Conservation (phyloP, 2,113 vertebrate species). For the Anseranas semipalmata region DNA sequence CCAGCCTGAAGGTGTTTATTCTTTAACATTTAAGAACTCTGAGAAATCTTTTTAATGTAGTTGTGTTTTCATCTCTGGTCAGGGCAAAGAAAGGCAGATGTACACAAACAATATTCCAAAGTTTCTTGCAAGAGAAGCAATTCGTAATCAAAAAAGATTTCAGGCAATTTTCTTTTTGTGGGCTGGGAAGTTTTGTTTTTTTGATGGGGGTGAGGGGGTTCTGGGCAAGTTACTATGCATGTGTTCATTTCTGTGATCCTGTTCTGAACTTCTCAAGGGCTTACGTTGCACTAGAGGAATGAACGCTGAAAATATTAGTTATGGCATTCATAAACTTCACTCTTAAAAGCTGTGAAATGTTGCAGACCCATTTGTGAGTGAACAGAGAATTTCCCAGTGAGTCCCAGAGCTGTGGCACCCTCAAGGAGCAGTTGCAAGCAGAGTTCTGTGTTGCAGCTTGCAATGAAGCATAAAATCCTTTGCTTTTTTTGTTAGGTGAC, state of each 20-base stretch:
- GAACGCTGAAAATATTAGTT: slow-evolving; percentile 11
- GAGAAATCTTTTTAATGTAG: background rate
- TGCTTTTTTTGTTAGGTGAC: background rate
- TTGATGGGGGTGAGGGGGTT: background rate
- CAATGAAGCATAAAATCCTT: background rate
- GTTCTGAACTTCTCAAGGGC: background rate
- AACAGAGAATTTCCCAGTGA: background rate
- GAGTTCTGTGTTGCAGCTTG: background rate
- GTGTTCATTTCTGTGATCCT: background rate
- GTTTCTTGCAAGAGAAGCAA: background rate
- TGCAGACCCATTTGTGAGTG: background rate
- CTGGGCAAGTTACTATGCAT: background rate
- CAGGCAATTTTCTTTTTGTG: background rate
- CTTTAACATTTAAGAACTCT: background rate
- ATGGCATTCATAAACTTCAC: background rate
- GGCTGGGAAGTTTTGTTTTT: background rate
- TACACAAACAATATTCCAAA: background rate
- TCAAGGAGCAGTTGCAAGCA: background rate
- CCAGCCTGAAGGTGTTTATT: slow-evolving; percentile 4
- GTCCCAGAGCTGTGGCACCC: background rate
- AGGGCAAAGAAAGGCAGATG: background rate
- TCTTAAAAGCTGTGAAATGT: background rate
- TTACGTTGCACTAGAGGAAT: background rate
- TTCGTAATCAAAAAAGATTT: background rate
- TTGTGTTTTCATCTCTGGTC: background rate